phyloP scores from a whole-genome alignment of 2,797 vertebrate genomes.

The Acipenser ruthenus region DNA sequence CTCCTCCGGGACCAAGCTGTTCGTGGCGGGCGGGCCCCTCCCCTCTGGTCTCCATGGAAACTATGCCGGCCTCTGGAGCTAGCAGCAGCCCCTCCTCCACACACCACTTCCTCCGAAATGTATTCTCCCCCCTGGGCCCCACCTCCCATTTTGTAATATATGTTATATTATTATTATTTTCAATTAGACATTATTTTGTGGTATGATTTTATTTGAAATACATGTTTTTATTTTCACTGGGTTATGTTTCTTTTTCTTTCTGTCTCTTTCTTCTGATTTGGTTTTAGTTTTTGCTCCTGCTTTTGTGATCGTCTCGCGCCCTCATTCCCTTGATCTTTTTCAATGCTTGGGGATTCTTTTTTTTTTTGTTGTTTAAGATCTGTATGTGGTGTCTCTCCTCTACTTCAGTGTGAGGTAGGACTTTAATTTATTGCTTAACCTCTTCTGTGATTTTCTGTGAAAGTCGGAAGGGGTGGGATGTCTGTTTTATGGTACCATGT shows the following conservation, averaged over 20 bases:
- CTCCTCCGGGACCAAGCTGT: slow-evolving; percentile 92
- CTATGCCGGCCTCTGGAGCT: slow-evolving; percentile 97
- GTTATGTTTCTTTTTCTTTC: slow-evolving; percentile 19
- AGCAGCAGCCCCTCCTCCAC: slow-evolving; percentile 35
- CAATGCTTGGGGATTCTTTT: background rate
- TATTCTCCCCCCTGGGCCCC: slow-evolving; percentile 3
- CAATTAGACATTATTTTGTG: background rate
- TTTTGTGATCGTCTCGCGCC: slow-evolving; percentile 24
- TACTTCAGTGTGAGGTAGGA: slow-evolving; percentile 38
- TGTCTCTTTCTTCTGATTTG: slow-evolving; percentile 25
- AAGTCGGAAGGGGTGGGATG: slow-evolving; percentile 54
- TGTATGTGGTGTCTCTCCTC: background rate
- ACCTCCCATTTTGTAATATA: slow-evolving; percentile 1
- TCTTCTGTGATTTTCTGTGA: slow-evolving; percentile 67
- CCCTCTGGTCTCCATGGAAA: slow-evolving; percentile 96
- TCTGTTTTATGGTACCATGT: slow-evolving; percentile 47
- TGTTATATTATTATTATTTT: background rate
- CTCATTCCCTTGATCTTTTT: slow-evolving; percentile 35
- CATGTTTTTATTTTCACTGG: background rate
- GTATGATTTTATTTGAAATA: background rate
- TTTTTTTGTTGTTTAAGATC: background rate
- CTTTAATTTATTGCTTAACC: slow-evolving; percentile 47
- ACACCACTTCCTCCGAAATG: background rate
- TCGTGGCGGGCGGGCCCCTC: slow-evolving; percentile 93
- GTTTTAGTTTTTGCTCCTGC: slow-evolving; percentile 21